Base-by-base conservation (phyloP, 2,888 invertebrate species). In the Timandra comae region DNA sequence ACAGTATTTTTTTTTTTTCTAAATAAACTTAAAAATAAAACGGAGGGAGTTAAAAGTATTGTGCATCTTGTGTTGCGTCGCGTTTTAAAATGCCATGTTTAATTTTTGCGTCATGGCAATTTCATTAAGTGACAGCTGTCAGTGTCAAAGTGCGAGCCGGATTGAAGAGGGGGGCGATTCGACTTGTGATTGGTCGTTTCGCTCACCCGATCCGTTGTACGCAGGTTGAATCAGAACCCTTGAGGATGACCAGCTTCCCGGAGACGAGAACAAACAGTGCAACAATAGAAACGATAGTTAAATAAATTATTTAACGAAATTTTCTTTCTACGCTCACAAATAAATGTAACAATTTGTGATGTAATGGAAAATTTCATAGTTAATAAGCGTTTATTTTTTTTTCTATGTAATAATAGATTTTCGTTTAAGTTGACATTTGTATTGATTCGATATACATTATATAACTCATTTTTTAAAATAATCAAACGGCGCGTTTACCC, bases 171-270 rank as follows among this genome's bases (percentile, higher is more conserved):
- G 80, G 64, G 80, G 74, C 71, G 78, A 73, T 80, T 76, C 75
- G 75, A 65, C 76, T 61, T 48, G 30, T 50, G 42, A 55, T 63
- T 54, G 61, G 77, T 78, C 76, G 79, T 64, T 47, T 77, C 81
- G 81, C 79, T 82, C 65, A 82, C 77, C 74, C 77, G 66, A 81
- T 80, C 70, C 77, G 68, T 82, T 84, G 64, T 80, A 77, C 75
- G 77, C 85, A 85, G 85, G 85, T 85, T 85, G 69, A 85, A 85
- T 72, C 85, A 85, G 56, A 85, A 84, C 53, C 85, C 84, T 42
- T 85, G 78, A 82, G 67, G 45, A 35, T 33, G 22, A 38, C 16
- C 25, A 43, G 35, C 20, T 29, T 26, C 33, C 16, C n/a, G n/a
- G n/a, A n/a, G 34, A 37, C 43, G 12, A 7, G 10, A 6, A 6